Percentiles rank a stretch among this genome's conserved stretches.
These are phyloP conservation scores for Todiramphus chloris DNA, from an alignment of 2,113 vertebrate species.

Conservation along the genomic window DNA sequence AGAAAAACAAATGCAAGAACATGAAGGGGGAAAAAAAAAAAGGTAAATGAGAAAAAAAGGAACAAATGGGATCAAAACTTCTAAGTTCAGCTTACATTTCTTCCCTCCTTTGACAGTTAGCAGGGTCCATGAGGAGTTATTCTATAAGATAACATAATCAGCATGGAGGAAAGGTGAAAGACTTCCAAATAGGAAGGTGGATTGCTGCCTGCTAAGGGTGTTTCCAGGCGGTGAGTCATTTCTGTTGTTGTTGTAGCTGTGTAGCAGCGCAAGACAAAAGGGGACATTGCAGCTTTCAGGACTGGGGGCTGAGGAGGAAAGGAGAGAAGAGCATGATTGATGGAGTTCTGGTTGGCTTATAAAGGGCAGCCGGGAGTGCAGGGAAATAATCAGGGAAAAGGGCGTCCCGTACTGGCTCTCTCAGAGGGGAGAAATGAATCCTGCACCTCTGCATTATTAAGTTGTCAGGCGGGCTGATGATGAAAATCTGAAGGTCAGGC, in stretches of 20 bases:
- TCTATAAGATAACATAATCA: background rate
- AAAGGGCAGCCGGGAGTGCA: slow-evolving; percentile 95
- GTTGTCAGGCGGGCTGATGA: slow-evolving; percentile 93
- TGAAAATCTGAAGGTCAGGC: slow-evolving; percentile 99
- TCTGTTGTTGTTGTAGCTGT: slow-evolving; percentile 56
- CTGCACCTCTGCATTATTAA: slow-evolving; percentile 94
- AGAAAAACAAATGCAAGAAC: background rate
- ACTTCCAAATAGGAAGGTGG: background rate
- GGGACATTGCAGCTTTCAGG: slow-evolving; percentile 76
- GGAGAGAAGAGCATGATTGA: slow-evolving; percentile 91
- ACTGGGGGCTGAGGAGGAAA: slow-evolving; percentile 78
- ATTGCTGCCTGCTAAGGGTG: slow-evolving; percentile 25
- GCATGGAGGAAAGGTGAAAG: background rate
- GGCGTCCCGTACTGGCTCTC: slow-evolving; percentile 86
- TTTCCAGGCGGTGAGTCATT: background rate
- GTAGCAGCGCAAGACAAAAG: slow-evolving; percentile 78
- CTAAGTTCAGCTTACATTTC: background rate
- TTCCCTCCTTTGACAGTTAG: background rate
- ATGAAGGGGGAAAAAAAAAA: background rate
- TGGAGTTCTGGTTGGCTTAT: slow-evolving; percentile 97
- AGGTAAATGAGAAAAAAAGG: background rate
- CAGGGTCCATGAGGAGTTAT: background rate
- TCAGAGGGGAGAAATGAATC: slow-evolving; percentile 89
- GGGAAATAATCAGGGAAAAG: slow-evolving; percentile 97
- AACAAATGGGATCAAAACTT: background rate